Base-by-base conservation (phyloP, 1,140 invertebrate genomes). In the Coenobita brevimanus region DNA sequence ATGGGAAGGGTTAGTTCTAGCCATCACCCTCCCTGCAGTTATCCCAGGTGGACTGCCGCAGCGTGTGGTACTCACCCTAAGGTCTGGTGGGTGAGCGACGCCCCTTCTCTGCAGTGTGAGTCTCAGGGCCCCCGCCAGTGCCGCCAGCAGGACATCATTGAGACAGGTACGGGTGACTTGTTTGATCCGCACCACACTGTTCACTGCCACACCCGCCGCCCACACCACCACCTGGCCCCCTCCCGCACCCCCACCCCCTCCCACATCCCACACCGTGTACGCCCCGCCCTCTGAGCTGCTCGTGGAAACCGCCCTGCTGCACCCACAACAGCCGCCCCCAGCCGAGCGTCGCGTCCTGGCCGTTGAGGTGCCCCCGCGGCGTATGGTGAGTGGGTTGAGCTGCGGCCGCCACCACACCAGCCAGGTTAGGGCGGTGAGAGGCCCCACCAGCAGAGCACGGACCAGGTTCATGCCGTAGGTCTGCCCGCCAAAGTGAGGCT, bases 91-190 rank as follows among this genome's bases (percentile, higher is more conserved):
- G 88, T 94, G 93, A 3, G 89, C 67, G 38, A 93, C 91, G 50
- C 94, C 93, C 71, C 92, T 91, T 62, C 91, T 91, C 89, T 94
- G 93, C 62, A 94, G 92, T 83, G 94, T 93, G n/a, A 89, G 91
- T 27, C 94, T 89, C 38, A 94, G 83, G 67, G 93, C 93, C 21
- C 94, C 94, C 1, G 94, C 92, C 3, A 93, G 89, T 0, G 94
- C 93, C 0, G 94, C 93, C 71, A 95, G 90, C 21, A 95, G 92
- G 0, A 94, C 93, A 90, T 94, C 94, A 91, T 94, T 94, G 33
- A 94, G 91, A 15, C 93, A 93, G 76, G 93, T 94, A 46, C 94
- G 89, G 15, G 94, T 94, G 0, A 94, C 93, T 86, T 94, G 93
- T 85, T 93, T 93, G 36, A 94, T 92, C 10, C 93, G 90, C 60